These are phyloP conservation scores for Coracopsis vasa DNA, from an alignment of 2,113 vertebrate species.

Conservation along the genomic window DNA sequence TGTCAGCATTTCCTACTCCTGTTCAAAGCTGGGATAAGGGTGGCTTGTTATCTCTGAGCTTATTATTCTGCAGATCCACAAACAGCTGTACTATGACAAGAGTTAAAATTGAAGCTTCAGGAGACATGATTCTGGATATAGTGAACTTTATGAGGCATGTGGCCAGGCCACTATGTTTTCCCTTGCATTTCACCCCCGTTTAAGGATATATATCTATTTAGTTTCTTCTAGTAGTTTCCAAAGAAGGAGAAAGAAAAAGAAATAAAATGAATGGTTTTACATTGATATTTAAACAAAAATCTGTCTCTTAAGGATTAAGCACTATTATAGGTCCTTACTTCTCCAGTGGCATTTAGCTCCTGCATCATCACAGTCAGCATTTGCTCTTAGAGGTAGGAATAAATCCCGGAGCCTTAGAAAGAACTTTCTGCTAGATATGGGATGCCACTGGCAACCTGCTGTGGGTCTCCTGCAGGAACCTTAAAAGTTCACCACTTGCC, in stretches of 20 bases:
- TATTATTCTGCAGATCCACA: slow-evolving; percentile 7
- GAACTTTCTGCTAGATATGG: background rate
- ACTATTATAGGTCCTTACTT: background rate
- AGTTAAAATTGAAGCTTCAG: background rate
- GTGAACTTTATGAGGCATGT: background rate
- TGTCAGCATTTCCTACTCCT: background rate
- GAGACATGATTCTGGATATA: background rate
- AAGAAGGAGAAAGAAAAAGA: background rate
- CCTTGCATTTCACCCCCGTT: background rate
- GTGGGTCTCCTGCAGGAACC: background rate
- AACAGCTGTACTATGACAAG: background rate
- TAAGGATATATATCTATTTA: background rate
- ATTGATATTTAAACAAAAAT: background rate
- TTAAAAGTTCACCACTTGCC: background rate
- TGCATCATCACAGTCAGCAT: background rate
- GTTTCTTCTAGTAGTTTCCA: background rate
- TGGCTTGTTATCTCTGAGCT: slow-evolving; percentile 35
- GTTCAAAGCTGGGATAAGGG: slow-evolving; percentile 46
- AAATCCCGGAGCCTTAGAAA: background rate
- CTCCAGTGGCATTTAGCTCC: background rate
- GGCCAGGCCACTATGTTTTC: background rate
- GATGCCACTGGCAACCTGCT: background rate
- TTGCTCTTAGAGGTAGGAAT: background rate
- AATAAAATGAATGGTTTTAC: accelerated
- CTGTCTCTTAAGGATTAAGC: background rate